Evolutionary conservation across 2,113 vertebrate species (phyloP).

Genomic region (Falcunculus frontatus): DNA sequence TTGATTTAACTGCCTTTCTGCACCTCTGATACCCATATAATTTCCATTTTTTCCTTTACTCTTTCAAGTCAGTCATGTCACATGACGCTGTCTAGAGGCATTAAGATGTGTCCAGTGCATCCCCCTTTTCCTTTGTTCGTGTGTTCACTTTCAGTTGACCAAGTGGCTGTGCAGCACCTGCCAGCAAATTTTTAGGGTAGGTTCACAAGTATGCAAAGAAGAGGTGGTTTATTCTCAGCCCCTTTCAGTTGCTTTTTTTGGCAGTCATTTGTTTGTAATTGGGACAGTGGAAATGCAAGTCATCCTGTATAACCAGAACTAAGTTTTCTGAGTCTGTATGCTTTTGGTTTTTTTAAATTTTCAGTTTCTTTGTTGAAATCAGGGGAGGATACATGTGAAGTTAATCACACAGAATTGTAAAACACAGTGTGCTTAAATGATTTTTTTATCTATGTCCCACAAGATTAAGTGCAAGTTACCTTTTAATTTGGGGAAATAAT

Average conservation of each 20-base stretch:
- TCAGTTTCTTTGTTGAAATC: not conserved
- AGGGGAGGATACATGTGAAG: not conserved
- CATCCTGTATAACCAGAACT: not conserved
- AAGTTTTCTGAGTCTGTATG: not conserved
- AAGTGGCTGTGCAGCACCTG: not conserved
- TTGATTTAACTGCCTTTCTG: not conserved
- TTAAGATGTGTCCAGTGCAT: not conserved
- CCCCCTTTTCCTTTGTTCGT: not conserved
- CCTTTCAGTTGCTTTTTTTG: not conserved
- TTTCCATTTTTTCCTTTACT: not conserved
- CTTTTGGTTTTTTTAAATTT: not conserved
- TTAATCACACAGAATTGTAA: not conserved
- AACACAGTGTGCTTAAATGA: not conserved
- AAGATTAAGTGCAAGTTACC: not conserved
- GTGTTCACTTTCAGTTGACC: not conserved
- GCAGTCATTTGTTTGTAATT: not conserved
- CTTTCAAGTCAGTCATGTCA: not conserved
- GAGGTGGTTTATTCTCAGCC: not conserved
- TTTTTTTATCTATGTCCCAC: not conserved
- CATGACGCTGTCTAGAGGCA: not conserved
- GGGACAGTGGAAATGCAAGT: not conserved
- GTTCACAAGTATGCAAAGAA: not conserved
- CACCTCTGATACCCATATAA: not conserved
- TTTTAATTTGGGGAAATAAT: not conserved
- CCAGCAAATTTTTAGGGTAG: not conserved